Base-by-base conservation (phyloP, 2,888 invertebrate species). In the Drosophila falleni region DNA sequence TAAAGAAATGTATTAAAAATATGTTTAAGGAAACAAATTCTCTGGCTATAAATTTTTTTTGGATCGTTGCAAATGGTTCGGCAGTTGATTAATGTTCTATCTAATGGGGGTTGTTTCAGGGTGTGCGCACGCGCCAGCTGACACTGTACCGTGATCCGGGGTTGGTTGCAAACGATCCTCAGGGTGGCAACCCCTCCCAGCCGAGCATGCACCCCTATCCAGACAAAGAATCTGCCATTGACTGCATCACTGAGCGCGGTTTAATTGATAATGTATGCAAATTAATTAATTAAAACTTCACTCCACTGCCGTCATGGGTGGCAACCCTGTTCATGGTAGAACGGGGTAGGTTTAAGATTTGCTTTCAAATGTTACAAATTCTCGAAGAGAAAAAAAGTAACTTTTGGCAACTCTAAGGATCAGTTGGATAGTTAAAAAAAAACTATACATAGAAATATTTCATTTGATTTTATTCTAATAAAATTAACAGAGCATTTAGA, bases 251-350 rank as follows among this genome's bases (percentile, higher is more conserved):
- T 39, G 72, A 72, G 33, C 71, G 63, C 72, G 68, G 82, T 87
- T 86, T 76, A 84, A 89, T 89, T 89, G 73, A 74, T 80, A 86
- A 86, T 82, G 81, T 87, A 89, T 89, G 89, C 72, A 79, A 87
- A 89, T 89, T 84, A 84, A 87, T 86, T 81, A 84, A 81, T 74
- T 72, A 63, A 68, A 60, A 60, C 15, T 37, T 16, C 31, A 50
- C 60, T 33, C 41, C 41, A 11, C 59, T n/a, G 29, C 26, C 70
- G 39, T 56, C 35, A 68, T 62, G 69, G 41, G 55, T 61, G 62
- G 51, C 62, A 59, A 59, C 50, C 37, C 50, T 59, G 31, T 23
- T 10, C n/a, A 10, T 13, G 4, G 10, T 23, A 8, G 15, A 33
- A 26, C 11, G 19, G 55, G 55, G 44, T 44, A 19, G 19, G n/a